Evolutionary conservation across 2,888 invertebrate species (phyloP).

Genomic region (Allolobophora icterica): DNA sequence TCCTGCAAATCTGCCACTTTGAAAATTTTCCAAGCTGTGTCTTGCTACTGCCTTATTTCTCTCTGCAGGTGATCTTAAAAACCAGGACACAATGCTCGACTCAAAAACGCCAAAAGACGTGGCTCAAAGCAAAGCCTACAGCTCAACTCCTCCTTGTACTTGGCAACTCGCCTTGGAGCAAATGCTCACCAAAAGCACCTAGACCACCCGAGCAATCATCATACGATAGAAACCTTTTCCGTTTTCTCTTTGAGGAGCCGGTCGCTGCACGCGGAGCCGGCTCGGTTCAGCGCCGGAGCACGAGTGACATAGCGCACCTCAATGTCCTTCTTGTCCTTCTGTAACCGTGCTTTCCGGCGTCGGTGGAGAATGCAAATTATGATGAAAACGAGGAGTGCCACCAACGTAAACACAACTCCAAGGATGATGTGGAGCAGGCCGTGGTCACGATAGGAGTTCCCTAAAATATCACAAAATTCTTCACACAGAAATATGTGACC

Average conservation of each 20-base stretch:
- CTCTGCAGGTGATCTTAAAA: not conserved
- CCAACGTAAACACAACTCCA: constrained; percentile 47
- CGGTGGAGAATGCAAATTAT: constrained; percentile 49
- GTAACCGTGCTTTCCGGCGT: constrained; percentile 42
- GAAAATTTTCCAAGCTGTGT: not conserved
- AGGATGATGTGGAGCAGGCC: constrained; percentile 49
- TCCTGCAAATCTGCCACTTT: not conserved
- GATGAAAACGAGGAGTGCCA: constrained; percentile 48
- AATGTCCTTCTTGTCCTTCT: constrained; percentile 45
- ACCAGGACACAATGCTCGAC: not conserved
- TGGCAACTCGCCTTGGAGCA: not conserved
- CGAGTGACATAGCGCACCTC: constrained; percentile 49
- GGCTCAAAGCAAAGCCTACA: not conserved
- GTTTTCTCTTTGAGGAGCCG: constrained; percentile 47
- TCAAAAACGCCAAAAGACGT: not conserved
- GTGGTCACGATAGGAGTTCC: constrained; percentile 43
- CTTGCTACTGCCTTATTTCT: not conserved
- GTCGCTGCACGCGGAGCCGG: constrained; percentile 38
- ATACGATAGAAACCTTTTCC: constrained; percentile 51
- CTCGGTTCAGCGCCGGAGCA: not conserved
- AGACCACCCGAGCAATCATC: constrained; percentile 30
- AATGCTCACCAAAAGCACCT: not conserved
- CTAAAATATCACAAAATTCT: constrained; percentile 25
- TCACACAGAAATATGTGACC: not conserved
- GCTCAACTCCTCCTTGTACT: not conserved